phyloP scores from a whole-genome alignment of 2,888 invertebrate genomes.

The Archips xylosteana region DNA sequence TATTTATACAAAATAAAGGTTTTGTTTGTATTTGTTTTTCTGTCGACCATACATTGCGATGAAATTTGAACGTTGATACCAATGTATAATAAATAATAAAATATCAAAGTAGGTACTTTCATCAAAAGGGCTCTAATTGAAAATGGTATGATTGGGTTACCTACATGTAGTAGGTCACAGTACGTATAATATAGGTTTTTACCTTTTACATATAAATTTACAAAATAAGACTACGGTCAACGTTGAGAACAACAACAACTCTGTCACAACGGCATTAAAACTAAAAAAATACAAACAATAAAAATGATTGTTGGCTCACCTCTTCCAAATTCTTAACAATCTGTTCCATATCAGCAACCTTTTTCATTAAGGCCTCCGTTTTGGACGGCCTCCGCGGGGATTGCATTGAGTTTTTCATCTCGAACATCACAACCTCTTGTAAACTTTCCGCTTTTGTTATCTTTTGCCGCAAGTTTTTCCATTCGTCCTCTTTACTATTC shows the following conservation, averaged over 20 bases:
- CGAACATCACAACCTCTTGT: slow-evolving; percentile 81
- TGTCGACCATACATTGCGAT: too few relatives aligned
- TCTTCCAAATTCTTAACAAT: slow-evolving; percentile 79
- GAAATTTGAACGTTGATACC: too few relatives aligned
- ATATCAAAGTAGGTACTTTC: too few relatives aligned
- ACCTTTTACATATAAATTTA: too few relatives aligned
- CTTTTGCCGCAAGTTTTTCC: slow-evolving; percentile 83
- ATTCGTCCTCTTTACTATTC: slow-evolving; percentile 81
- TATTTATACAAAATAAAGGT: too few relatives aligned
- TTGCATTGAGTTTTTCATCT: slow-evolving; percentile 81
- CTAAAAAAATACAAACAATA: not conserved
- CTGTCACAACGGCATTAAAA: not conserved
- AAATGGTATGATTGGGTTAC: too few relatives aligned
- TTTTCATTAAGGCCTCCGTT: slow-evolving; percentile 87
- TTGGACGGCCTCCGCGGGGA: slow-evolving; percentile 79
- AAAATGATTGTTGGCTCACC: slow-evolving; percentile 50
- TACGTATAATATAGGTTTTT: too few relatives aligned
- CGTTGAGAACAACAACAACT: not conserved
- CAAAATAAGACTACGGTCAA: not conserved
- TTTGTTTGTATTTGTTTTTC: too few relatives aligned
- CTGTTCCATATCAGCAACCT: slow-evolving; percentile 87
- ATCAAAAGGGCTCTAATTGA: too few relatives aligned
- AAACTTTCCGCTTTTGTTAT: slow-evolving; percentile 84
- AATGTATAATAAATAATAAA: too few relatives aligned
- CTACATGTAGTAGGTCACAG: too few relatives aligned